These are phyloP conservation scores for Anagyrus pseudococci DNA, from an alignment of 2,888 invertebrate species.

Conservation along the genomic window DNA sequence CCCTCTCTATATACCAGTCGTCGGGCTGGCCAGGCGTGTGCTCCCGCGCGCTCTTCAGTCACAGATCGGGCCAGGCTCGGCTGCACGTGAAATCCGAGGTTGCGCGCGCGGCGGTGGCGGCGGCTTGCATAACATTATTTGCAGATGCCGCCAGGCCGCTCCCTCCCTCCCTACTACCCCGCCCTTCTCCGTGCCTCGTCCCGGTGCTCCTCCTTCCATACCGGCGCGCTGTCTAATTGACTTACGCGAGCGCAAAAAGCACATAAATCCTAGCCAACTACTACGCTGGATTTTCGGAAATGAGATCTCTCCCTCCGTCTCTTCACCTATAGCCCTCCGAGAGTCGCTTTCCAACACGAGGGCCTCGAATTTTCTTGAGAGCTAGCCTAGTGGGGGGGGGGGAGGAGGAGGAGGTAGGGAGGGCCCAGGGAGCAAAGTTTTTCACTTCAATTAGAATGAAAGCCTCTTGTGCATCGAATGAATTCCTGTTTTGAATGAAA, in stretches of 20 bases:
- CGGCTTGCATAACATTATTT: slow-evolving; percentile 39
- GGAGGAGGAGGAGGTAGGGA: background rate
- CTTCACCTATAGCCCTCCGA: too few relatives aligned
- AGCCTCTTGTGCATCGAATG: slow-evolving; percentile 30
- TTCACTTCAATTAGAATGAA: slow-evolving; percentile 35
- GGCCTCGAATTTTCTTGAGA: too few relatives aligned
- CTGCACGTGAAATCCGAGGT: slow-evolving; percentile 24
- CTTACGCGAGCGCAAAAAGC: slow-evolving; percentile 34
- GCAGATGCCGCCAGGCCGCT: slow-evolving; percentile 33
- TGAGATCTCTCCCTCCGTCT: too few relatives aligned
- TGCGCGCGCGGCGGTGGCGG: background rate
- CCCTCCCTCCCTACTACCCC: background rate
- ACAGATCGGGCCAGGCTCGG: slow-evolving; percentile 23
- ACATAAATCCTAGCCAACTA: too few relatives aligned
- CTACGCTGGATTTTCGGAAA: too few relatives aligned
- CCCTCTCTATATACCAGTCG: too few relatives aligned
- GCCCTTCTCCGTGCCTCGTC: too few relatives aligned
- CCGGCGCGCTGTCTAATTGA: slow-evolving; percentile 31
- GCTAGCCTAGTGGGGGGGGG: background rate
- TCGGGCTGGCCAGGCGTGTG: too few relatives aligned
- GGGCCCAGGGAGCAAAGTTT: slow-evolving; percentile 11
- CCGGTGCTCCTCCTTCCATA: too few relatives aligned
- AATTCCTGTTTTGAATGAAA: slow-evolving; percentile 37
- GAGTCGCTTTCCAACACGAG: too few relatives aligned
- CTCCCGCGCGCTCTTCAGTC: slow-evolving; percentile 27